phyloP scores from a whole-genome alignment of 1,140 invertebrate genomes.

The Aplysia californica region DNA sequence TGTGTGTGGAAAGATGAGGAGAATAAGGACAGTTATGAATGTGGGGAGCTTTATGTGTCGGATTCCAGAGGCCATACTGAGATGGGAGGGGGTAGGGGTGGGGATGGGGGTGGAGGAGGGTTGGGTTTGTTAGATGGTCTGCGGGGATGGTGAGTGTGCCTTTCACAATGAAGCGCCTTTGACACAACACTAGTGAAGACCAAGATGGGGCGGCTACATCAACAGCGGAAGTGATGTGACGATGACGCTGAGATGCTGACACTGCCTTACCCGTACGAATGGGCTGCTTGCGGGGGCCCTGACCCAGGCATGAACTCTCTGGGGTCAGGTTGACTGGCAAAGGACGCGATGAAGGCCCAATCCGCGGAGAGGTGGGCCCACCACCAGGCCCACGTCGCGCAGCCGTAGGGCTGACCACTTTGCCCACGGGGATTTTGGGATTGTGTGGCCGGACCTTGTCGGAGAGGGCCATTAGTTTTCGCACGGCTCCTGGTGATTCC shows the following conservation, averaged over 20 bases:
- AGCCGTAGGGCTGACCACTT: slow-evolving; percentile 66
- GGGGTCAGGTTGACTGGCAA: slow-evolving; percentile 89
- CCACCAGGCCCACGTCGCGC: slow-evolving; percentile 76
- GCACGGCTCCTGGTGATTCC: slow-evolving; percentile 93
- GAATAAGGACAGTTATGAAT: too few species aligned
- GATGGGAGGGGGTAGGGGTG: too few species aligned
- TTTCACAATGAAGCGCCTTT: too few species aligned
- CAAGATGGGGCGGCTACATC: too few species aligned
- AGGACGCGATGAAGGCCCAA: slow-evolving; percentile 71
- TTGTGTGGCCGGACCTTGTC: slow-evolving; percentile 80
- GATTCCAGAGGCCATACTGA: too few species aligned
- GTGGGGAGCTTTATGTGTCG: too few species aligned
- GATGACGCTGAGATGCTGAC: too few species aligned
- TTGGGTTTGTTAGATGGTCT: too few species aligned
- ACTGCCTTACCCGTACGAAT: slow-evolving; percentile 81
- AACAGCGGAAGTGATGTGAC: not conserved
- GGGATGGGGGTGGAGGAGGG: too few species aligned
- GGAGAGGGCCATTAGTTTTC: slow-evolving; percentile 90
- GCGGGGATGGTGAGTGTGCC: too few species aligned
- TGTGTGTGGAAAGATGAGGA: too few species aligned
- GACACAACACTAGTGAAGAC: too few species aligned
- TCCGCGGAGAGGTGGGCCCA: slow-evolving; percentile 70
- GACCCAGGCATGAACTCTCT: slow-evolving; percentile 92
- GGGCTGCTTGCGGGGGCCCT: slow-evolving; percentile 88
- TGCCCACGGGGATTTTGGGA: slow-evolving; percentile 58